These are phyloP conservation scores for Anabas testudineus DNA, from an alignment of 2,797 vertebrate species.

Conservation along the genomic window DNA sequence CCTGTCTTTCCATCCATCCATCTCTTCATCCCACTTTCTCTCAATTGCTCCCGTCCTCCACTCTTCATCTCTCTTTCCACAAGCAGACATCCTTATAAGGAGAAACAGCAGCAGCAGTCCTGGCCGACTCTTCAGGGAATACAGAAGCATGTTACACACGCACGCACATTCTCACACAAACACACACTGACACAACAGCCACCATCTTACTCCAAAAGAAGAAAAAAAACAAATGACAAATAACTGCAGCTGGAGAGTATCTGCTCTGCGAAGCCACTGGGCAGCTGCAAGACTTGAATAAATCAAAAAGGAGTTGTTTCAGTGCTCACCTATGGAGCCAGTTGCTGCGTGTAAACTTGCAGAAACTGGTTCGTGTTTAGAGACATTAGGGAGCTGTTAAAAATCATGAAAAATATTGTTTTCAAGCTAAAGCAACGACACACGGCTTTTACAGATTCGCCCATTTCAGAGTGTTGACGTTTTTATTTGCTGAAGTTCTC, in stretches of 20 bases:
- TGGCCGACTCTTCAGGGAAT: conserved; percentile 66
- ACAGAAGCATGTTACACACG: conserved; percentile 75
- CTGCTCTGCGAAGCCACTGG: conserved; percentile 28
- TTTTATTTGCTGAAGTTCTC: background rate
- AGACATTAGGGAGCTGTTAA: conserved; percentile 1
- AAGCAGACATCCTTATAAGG: conserved; percentile 77
- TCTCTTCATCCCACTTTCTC: conserved; percentile 5
- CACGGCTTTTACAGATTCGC: background rate
- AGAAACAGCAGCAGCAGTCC: conserved; percentile 72
- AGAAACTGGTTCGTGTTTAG: conserved; percentile 9
- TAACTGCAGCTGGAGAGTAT: conserved; percentile 49
- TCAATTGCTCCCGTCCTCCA: background rate
- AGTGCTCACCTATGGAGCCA: background rate
- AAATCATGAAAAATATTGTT: background rate
- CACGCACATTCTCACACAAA: conserved; percentile 16
- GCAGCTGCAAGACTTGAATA: conserved; percentile 31
- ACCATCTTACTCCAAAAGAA: conserved; percentile 36
- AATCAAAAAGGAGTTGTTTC: conserved; percentile 17
- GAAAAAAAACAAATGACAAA: conserved; percentile 43
- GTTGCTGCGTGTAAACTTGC: conserved; percentile 20
- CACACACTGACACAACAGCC: conserved; percentile 43
- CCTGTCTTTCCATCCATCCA: conserved; percentile 26
- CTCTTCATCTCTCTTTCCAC: conserved; percentile 51
- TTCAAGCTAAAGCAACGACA: background rate
- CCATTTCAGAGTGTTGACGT: background rate